Base-by-base conservation (phyloP, 1,140 invertebrate genomes). In the Eupristina koningsbergeri region DNA sequence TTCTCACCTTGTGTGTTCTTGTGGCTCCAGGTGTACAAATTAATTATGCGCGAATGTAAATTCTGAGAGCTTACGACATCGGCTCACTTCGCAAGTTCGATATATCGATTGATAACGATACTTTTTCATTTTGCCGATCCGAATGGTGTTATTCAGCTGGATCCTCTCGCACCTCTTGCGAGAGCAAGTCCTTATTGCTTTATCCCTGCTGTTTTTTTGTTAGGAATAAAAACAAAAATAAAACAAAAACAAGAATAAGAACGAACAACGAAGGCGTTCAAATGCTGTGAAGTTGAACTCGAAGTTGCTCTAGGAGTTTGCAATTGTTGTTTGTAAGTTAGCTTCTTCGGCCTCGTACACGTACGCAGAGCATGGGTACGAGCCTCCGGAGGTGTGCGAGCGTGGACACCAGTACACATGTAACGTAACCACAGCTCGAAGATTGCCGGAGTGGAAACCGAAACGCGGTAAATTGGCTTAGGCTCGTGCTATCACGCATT, bases 391-490 rank as follows among this genome's bases (percentile, higher is more conserved):
- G 19, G 36, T 39, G 39, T 41, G 26, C 58, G 53, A 29, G 58
- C 22, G 31, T 41, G 29, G 26, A 58, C 41, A n/a, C 0, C 41
- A 7, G 47, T 34, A 53, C 34, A 50, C 22, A 75, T n/a, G 26
- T n/a, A 50, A 50, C 17, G 22, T 77, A 41, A 67, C 45, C 41
- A 26, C 22, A 67, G 34, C 36, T 19, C 63, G 39, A n/a, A 67
- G 34, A 67, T 31, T 71, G n/a, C 61, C 77, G 39, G 61, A 50
- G 36, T 11, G 22, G 36, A 67, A 79, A 45, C 36, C 19, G 36
- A 67, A 79, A 45, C 36, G 36, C 61, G 41, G 77, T 31, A 79
- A 79, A 79, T 79, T 41, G 63, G 77, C 61, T 79, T 79, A 77
- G 61, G 63, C 31, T 63, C n/a, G n/a, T n/a, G n/a, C n/a, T n/a